Conservation (phyloP, 2,113 vertebrate genomes). For the Nerophis lumbriciformis region DNA sequence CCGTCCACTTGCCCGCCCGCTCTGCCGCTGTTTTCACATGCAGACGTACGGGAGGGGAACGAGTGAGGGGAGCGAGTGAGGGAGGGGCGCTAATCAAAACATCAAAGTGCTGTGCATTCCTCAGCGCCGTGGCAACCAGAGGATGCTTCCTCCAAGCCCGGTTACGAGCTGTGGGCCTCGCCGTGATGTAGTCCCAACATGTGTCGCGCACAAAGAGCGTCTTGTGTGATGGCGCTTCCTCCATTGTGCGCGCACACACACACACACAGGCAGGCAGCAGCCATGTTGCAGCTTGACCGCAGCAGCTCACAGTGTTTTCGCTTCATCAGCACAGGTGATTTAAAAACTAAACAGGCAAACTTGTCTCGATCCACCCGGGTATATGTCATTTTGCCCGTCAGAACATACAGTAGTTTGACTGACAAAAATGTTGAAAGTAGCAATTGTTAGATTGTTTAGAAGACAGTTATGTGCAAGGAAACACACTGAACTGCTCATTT, state of each 20-base stretch:
- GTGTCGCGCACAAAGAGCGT: slow-evolving; percentile 33
- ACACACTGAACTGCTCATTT: too few species aligned
- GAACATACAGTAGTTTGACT: too few species aligned
- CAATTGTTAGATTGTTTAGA: too few species aligned
- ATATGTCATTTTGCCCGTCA: too few species aligned
- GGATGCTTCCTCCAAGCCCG: background rate
- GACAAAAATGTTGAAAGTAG: too few species aligned
- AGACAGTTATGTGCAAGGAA: too few species aligned
- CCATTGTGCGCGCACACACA: slow-evolving; percentile 34
- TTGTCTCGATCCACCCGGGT: too few species aligned
- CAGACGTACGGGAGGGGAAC: background rate
- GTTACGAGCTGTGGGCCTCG: background rate
- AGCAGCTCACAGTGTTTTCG: background rate
- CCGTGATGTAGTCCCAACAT: slow-evolving; percentile 29
- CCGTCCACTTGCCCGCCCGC: slow-evolving; percentile 2
- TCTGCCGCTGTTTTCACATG: slow-evolving; percentile 6
- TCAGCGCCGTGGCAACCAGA: background rate
- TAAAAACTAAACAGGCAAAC: too few species aligned
- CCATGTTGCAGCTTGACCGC: slow-evolving; percentile 38
- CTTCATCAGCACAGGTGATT: background rate
- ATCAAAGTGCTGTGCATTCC: slow-evolving; percentile 11
- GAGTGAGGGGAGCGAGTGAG: background rate
- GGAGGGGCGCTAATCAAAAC: slow-evolving; percentile 10
- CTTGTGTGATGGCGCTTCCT: slow-evolving; percentile 33
- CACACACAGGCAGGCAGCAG: slow-evolving; percentile 39